Conservation (phyloP, 2,113 vertebrate genomes). For the Gallinago media region DNA sequence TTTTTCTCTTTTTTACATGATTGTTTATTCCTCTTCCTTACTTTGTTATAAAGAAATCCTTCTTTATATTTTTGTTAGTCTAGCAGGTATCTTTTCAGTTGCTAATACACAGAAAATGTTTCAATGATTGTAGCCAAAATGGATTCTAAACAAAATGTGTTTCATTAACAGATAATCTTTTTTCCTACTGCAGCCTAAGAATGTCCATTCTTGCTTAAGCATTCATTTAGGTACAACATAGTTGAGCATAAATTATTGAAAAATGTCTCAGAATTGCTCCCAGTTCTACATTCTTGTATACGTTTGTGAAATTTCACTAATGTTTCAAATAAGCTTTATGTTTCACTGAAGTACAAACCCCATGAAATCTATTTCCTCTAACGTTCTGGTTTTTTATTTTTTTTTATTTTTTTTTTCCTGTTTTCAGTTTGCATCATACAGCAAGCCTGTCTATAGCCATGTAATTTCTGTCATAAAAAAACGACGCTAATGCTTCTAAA, state of each 20-base stretch:
- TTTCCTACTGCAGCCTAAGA: not conserved
- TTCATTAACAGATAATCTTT: not conserved
- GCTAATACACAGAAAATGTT: not conserved
- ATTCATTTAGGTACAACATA: not conserved
- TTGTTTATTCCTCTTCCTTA: not conserved
- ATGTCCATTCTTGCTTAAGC: not conserved
- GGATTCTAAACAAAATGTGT: not conserved
- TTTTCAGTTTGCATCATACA: not conserved
- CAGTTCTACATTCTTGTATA: not conserved
- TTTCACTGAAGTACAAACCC: not conserved
- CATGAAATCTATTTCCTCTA: not conserved
- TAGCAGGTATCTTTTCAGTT: not conserved
- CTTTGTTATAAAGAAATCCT: not conserved
- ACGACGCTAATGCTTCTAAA: not conserved
- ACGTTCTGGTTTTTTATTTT: not conserved
- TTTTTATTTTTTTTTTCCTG: not conserved
- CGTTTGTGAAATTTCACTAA: not conserved
- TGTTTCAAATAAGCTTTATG: not conserved
- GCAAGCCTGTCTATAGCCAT: not conserved
- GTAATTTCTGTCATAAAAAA: not conserved
- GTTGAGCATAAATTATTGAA: not conserved
- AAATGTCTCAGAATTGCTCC: not conserved
- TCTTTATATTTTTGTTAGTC: not conserved
- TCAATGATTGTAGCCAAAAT: not conserved
- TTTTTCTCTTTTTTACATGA: not conserved